Evolutionary conservation across 2,113 vertebrate species (phyloP).

Genomic region (Solenodon paradoxus): DNA sequence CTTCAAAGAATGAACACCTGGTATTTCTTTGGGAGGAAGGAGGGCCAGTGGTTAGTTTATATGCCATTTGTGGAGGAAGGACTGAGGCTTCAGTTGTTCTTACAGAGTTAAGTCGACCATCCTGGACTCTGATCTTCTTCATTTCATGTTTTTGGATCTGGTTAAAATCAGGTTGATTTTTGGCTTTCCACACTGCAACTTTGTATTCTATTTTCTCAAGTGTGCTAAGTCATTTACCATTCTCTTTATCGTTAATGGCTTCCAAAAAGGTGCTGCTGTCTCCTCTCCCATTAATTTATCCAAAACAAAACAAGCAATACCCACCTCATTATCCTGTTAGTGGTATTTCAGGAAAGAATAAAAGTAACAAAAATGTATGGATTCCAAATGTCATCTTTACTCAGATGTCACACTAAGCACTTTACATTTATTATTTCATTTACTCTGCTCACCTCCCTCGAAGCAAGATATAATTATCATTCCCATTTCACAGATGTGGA

Average conservation of each 20-base stretch:
- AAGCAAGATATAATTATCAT: background rate
- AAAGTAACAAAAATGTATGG: background rate
- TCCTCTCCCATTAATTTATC: background rate
- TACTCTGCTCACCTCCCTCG: background rate
- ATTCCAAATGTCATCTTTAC: background rate
- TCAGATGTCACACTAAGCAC: background rate
- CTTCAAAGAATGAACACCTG: background rate
- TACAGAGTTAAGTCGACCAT: background rate
- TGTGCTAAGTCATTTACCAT: background rate
- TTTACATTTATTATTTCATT: background rate
- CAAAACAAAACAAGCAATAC: background rate
- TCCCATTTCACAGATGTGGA: background rate
- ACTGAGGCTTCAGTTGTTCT: background rate
- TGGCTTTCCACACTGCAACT: background rate
- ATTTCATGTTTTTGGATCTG: background rate
- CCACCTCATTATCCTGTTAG: background rate
- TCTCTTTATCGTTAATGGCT: background rate
- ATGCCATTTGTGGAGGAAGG: background rate
- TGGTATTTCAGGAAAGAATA: background rate
- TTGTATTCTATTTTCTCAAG: background rate
- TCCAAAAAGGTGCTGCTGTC: background rate
- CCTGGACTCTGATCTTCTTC: background rate
- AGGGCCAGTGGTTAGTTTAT: background rate
- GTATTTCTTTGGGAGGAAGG: background rate
- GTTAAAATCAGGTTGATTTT: background rate